Evolutionary conservation across 1,140 invertebrate genomes (phyloP).

Genomic region (Trinorchestia longiramus): DNA sequence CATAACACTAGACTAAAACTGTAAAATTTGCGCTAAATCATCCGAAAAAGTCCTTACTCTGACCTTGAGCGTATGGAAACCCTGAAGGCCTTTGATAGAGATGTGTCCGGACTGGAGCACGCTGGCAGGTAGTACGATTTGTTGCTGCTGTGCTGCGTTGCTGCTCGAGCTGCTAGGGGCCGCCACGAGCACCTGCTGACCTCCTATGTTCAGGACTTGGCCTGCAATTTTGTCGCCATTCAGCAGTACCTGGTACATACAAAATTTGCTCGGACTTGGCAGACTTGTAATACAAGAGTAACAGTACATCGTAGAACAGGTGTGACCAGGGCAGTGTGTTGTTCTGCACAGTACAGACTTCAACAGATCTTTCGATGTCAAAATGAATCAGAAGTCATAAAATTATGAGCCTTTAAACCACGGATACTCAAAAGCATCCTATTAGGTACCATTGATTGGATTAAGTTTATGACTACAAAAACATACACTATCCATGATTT

Average conservation of each 20-base stretch:
- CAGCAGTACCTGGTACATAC: neutral
- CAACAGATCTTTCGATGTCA: no score
- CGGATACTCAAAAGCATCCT: no score
- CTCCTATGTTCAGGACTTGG: constrained; percentile 36
- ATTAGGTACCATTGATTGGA: no score
- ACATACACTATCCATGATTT: no score
- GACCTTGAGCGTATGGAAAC: constrained; percentile 64
- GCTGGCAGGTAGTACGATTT: constrained; percentile 62
- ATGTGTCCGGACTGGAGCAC: constrained; percentile 60
- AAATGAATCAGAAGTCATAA: no score
- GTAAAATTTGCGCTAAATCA: neutral
- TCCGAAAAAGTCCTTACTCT: neutral
- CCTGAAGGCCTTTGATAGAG: constrained; percentile 62
- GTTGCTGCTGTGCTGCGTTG: constrained; percentile 53
- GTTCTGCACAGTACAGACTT: no score
- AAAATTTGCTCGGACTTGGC: neutral
- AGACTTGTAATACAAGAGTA: neutral
- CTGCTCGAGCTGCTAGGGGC: neutral
- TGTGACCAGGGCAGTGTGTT: no score
- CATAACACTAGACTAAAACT: no score
- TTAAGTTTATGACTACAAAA: no score
- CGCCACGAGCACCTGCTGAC: constrained; percentile 1
- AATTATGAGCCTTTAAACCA: no score
- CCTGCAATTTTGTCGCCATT: constrained; percentile 25
- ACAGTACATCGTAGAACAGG: neutral